These are phyloP conservation scores for Craniophora ligustri DNA, from an alignment of 2,888 invertebrate genomes.

Conservation along the genomic window DNA sequence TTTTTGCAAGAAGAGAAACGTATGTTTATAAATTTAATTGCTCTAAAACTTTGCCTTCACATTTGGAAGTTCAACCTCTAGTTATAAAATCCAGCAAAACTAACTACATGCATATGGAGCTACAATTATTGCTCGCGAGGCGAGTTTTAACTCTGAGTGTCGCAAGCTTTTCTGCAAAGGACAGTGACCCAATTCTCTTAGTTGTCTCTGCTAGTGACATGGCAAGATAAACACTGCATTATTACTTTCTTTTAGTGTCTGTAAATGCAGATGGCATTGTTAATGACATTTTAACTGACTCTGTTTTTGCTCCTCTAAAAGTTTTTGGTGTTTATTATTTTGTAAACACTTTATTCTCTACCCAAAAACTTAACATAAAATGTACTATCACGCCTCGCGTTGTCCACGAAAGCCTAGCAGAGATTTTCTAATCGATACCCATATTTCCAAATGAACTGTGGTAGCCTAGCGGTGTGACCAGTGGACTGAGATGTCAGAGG, in stretches of 20 bases:
- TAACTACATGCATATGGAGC: conserved; percentile 21
- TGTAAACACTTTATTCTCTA: background rate
- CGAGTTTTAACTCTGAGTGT: conserved; percentile 43
- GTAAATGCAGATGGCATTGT: conserved; percentile 38
- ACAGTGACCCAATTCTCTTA: conserved; percentile 48
- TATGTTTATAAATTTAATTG: conserved; percentile 4
- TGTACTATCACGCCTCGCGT: no score
- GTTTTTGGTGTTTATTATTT: background rate
- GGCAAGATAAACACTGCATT: conserved; percentile 42
- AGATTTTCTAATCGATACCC: no score
- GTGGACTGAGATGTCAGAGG: no score
- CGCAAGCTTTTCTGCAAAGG: conserved; percentile 33
- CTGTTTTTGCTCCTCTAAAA: conserved; percentile 4
- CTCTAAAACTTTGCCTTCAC: conserved; percentile 12
- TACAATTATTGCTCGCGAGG: conserved; percentile 43
- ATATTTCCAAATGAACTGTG: no score
- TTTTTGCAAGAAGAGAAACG: no score
- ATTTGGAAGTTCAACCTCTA: conserved; percentile 1
- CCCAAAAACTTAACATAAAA: no score
- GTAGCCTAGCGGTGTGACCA: no score
- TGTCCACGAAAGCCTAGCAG: no score
- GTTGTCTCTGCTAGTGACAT: conserved; percentile 33
- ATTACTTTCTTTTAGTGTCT: conserved; percentile 32
- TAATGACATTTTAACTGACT: conserved; percentile 27
- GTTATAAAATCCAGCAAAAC: conserved; percentile 5